phyloP scores from a whole-genome alignment of 2,797 vertebrate species.

The Emydoidea blandingii region DNA sequence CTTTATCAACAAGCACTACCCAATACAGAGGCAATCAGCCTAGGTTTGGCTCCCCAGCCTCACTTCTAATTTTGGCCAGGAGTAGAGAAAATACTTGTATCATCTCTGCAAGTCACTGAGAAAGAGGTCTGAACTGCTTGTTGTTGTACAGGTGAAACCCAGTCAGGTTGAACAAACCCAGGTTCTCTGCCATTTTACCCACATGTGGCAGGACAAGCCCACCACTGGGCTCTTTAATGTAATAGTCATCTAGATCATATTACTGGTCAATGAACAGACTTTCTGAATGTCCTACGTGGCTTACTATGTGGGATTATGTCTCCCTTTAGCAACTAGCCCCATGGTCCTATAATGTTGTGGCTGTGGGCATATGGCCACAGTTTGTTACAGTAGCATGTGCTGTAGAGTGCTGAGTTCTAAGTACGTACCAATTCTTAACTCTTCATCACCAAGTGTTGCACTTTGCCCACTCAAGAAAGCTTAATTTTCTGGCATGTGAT shows the following conservation, averaged over 20 bases:
- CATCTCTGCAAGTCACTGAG: not conserved
- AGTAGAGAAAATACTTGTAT: not conserved
- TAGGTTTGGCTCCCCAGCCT: accelerated
- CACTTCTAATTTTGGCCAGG: not conserved
- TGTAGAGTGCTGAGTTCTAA: not conserved
- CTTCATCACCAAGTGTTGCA: not conserved
- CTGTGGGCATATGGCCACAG: not conserved
- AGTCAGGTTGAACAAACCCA: not conserved
- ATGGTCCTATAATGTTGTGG: not conserved
- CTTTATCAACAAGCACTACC: not conserved
- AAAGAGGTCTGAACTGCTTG: not conserved
- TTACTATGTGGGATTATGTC: not conserved
- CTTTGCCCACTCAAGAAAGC: not conserved
- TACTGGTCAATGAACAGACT: not conserved
- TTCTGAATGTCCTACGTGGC: not conserved
- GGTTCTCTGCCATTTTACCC: not conserved
- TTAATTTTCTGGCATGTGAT: not conserved
- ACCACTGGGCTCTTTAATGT: not conserved
- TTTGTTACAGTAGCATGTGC: not conserved
- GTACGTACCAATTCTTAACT: not conserved
- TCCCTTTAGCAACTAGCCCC: not conserved
- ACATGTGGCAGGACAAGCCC: not conserved
- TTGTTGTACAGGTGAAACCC: not conserved
- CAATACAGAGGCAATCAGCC: not conserved
- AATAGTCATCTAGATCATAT: not conserved